Evolutionary conservation across 1,140 invertebrate species (phyloP).

Genomic region (Drosophila sproati): DNA sequence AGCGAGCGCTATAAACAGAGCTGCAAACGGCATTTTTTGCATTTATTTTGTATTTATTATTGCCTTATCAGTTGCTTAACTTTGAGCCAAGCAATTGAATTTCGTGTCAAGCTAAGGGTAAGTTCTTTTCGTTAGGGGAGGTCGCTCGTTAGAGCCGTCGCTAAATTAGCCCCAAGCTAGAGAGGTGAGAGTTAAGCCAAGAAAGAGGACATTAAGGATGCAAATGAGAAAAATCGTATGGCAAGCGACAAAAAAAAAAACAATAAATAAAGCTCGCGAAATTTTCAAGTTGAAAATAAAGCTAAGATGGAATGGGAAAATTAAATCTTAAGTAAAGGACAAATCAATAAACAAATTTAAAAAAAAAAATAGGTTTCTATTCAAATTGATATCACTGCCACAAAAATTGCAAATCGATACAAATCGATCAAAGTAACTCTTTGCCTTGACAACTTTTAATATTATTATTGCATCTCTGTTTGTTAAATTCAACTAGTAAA

Average conservation of each 20-base stretch:
- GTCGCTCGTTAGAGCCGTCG: conserved; percentile 15
- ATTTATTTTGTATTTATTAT: conserved; percentile 8
- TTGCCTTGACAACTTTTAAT: not conserved
- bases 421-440: too few relatives aligned
- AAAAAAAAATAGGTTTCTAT: not conserved
- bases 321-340: not conserved
- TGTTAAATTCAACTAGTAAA: not conserved
- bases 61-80: conserved; percentile 22
- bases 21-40: conserved; percentile 19
- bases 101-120: conserved; percentile 13
- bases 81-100: conserved; percentile 57
- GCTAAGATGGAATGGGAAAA: not conserved
- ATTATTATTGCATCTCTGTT: not conserved
- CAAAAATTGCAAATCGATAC: not conserved
- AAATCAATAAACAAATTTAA: not conserved
- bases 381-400: not conserved
- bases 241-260: conserved; percentile 9
- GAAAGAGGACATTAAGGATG: conserved; percentile 39
- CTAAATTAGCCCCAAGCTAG: conserved; percentile 25
- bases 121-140: not conserved
- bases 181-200: conserved; percentile 7
- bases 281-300: conserved; percentile 15
- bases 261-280: not conserved
- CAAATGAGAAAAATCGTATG: conserved; percentile 49
- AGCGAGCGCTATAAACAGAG: conserved; percentile 50